Percentiles rank a stretch among this genome's conserved stretches.
phyloP scores from a whole-genome alignment of 2,797 vertebrate species.

The Enoplosus armatus region DNA sequence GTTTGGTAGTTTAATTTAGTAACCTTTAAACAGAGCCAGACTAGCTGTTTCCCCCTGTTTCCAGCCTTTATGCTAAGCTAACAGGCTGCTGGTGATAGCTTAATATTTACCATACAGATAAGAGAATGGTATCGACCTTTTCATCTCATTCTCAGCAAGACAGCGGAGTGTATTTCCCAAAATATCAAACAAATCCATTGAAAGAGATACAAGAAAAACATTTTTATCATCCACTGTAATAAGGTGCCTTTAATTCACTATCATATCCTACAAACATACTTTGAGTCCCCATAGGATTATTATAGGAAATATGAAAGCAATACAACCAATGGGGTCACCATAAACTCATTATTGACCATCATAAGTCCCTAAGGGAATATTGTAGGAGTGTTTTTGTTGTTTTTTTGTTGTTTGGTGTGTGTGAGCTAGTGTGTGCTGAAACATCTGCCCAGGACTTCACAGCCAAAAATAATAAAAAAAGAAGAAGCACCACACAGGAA shows the following conservation, averaged over 20 bases:
- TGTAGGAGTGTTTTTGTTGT: constrained; percentile 26
- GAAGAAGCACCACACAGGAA: constrained; percentile 54
- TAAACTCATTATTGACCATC: constrained; percentile 47
- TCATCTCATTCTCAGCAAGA: background rate
- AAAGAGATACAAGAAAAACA: background rate
- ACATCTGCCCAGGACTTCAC: constrained; percentile 62
- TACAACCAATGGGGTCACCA: constrained; percentile 20
- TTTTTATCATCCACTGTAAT: background rate
- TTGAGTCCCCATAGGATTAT: constrained; percentile 1
- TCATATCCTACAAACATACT: constrained; percentile 17
- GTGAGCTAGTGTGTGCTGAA: constrained; percentile 13
- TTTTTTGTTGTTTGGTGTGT: no score
- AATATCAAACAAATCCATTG: constrained; percentile 1
- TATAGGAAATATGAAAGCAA: constrained; percentile 17
- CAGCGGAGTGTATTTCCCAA: background rate
- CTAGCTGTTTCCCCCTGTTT: background rate
- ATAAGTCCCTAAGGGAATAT: constrained; percentile 34
- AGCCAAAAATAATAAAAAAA: constrained; percentile 56
- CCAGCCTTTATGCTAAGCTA: background rate
- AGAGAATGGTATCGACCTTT: background rate
- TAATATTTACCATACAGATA: background rate
- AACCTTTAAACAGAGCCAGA: background rate
- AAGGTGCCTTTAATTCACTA: background rate
- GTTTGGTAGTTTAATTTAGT: background rate
- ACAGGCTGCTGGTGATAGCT: no score